phyloP scores from a whole-genome alignment of 2,113 vertebrate genomes.

The Menidia beryllina region DNA sequence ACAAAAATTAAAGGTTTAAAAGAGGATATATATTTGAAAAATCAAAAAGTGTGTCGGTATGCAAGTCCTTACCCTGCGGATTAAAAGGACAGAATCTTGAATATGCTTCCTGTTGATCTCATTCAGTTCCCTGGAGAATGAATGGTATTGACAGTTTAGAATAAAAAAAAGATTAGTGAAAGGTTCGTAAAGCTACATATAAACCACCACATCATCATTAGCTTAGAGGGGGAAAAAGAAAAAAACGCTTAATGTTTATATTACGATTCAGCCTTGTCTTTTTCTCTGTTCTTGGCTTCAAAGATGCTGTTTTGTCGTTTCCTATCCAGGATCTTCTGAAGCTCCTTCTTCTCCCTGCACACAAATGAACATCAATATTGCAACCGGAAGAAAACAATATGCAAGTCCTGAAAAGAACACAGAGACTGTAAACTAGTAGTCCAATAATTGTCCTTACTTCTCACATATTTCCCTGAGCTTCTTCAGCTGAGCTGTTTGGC shows the following conservation, averaged over 20 bases:
- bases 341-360: constrained; percentile 89
- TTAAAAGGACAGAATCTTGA: constrained; percentile 84
- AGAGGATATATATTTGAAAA: not conserved
- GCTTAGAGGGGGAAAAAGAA: not conserved
- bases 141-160: not conserved
- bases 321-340: constrained; percentile 89
- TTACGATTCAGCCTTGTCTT: constrained; percentile 86
- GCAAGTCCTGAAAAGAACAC: not conserved
- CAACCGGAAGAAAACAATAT: not conserved
- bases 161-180: not conserved
- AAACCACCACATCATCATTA: not conserved
- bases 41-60: not conserved
- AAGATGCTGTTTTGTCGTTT: constrained; percentile 89
- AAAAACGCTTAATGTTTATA: too few relatives aligned
- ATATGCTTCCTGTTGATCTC: constrained; percentile 92
- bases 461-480: constrained; percentile 86
- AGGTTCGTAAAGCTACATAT: not conserved
- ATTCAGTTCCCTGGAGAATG: constrained; percentile 80
- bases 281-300: constrained; percentile 86
- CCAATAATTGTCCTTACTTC: constrained; percentile 74
- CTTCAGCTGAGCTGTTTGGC: constrained; percentile 84
- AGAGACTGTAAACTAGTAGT: too few relatives aligned
- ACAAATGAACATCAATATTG: not conserved
- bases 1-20: not conserved
- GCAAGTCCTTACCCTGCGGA: constrained; percentile 79